A percentile compares a stretch with the other conserved stretches of the same genome.
phyloP scores from a whole-genome alignment of 2,888 invertebrate species.

The Pristionchus exspectatus region DNA sequence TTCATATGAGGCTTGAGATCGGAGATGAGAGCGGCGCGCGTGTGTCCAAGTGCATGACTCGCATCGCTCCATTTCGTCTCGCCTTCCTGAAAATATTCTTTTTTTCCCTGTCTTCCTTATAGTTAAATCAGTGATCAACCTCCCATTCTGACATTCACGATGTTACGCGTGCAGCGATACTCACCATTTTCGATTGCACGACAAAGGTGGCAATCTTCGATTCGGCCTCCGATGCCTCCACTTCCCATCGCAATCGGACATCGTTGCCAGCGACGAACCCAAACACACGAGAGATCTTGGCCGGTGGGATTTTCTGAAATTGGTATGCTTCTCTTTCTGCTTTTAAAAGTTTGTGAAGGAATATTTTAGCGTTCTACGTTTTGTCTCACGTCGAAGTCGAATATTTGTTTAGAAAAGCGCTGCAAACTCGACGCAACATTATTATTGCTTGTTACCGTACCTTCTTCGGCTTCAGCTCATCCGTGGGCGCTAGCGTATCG shows the following conservation, averaged over 20 bases:
- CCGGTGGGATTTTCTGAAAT: constrained; percentile 56
- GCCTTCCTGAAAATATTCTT: background rate
- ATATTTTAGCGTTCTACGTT: too few relatives aligned
- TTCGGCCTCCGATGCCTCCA: constrained; percentile 59
- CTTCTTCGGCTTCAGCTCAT: constrained; percentile 53
- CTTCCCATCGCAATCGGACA: constrained; percentile 67
- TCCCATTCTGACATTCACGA: too few relatives aligned
- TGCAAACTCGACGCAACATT: too few relatives aligned
- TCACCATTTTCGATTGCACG: constrained; percentile 55
- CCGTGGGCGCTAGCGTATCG: background rate
- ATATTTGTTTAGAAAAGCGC: too few relatives aligned
- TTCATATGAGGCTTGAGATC: constrained; percentile 64
- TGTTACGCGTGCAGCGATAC: too few relatives aligned
- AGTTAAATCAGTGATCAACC: too few relatives aligned
- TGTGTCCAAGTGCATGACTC: constrained; percentile 68
- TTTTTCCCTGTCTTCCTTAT: too few relatives aligned
- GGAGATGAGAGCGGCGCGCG: constrained; percentile 70
- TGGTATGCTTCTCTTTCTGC: background rate
- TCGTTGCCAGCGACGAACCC: constrained; percentile 67
- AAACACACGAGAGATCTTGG: constrained; percentile 62
- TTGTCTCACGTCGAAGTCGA: too few relatives aligned
- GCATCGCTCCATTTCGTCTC: constrained; percentile 63
- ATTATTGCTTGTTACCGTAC: background rate
- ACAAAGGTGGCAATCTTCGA: constrained; percentile 60
- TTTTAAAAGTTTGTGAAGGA: background rate